A percentile compares a stretch with the other conserved stretches of the same genome.
phyloP scores from a whole-genome alignment of 2,797 vertebrate species.

The Perodicticus potto region DNA sequence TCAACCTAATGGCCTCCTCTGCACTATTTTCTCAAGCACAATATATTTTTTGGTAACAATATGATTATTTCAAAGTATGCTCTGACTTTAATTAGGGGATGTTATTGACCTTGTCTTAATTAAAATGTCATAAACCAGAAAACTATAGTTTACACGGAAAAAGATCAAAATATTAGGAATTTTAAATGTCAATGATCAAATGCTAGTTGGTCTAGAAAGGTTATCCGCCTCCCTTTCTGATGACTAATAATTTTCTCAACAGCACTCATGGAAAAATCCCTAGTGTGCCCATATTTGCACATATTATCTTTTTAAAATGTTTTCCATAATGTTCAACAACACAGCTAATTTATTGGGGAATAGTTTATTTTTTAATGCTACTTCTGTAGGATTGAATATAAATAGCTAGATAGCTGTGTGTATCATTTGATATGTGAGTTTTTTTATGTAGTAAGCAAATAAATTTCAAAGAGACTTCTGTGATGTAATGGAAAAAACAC shows the following conservation, averaged over 20 bases:
- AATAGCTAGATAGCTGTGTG: not conserved
- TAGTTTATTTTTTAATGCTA: not conserved
- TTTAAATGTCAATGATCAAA: constrained; percentile 84
- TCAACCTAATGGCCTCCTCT: constrained; percentile 73
- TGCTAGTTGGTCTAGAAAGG: constrained; percentile 76
- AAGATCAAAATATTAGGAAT: constrained; percentile 80
- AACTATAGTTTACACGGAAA: constrained; percentile 82
- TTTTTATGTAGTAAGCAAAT: not conserved
- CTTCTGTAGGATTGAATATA: not conserved
- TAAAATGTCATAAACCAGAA: constrained; percentile 83
- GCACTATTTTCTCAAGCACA: constrained; percentile 71
- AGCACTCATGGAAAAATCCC: constrained; percentile 42
- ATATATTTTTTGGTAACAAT: constrained; percentile 76
- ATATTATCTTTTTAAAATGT: not conserved
- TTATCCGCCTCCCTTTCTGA: constrained; percentile 76
- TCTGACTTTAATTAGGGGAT: constrained; percentile 84
- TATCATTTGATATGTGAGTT: not conserved
- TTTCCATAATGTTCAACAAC: constrained; percentile 56
- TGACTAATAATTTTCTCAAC: constrained; percentile 79
- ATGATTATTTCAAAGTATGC: constrained; percentile 78
- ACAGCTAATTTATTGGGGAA: constrained; percentile 60
- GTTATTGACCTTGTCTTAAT: constrained; percentile 85
- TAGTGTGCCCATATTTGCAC: constrained; percentile 46
- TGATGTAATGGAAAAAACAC: not conserved
- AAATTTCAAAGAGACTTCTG: not conserved